Base-by-base conservation (phyloP, 1,140 invertebrate species). In the Theocolax elegans region DNA sequence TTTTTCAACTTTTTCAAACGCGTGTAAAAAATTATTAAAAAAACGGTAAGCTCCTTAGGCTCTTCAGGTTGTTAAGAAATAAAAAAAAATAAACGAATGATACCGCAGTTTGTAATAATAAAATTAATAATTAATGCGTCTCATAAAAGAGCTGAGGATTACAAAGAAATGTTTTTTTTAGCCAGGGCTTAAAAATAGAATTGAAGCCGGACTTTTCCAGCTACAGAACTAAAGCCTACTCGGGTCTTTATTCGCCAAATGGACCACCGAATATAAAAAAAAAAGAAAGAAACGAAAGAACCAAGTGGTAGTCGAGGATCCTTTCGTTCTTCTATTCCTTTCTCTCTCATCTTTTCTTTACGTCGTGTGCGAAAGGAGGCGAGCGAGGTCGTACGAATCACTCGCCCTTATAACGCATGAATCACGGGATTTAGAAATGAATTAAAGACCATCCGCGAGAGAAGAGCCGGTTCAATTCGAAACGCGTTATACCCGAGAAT, bases 361-460 rank as follows among this genome's bases (percentile, higher is more conserved):
- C n/a, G n/a, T n/a, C 42, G 58, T 3, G 38, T 10, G 38, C 51
- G 4, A 31, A 29, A 54, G 51, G 29, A 27, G 6, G 10, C 6
- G n/a, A n/a, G n/a, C n/a, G n/a, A n/a, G 25, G 10, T 3, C 6
- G 29, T 23, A 17, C 51, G 35, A 56, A 35, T 44, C 63, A 9
- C 3, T 29, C 23, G 35, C 48, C 62, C 48, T 53, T 42, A 42
- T 4, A 19, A 42, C 35, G 35, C 75, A 80, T 84, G 81, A 82
- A 84, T 84, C 81, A 83, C 64, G 75, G 79, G 81, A 83, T 85
- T 83, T 81, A 60, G 76, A 79, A 77, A 77, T 77, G 81, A 84
- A 83, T 83, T 83, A 81, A 80, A 72, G n/a, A n/a, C n/a, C n/a
- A n/a, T n/a, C n/a, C 75, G 77, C 72, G 77, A n/a, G 76, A 72